Evolutionary conservation across 2,113 vertebrate species (phyloP).

Genomic region (Orientallactaga bullata): DNA sequence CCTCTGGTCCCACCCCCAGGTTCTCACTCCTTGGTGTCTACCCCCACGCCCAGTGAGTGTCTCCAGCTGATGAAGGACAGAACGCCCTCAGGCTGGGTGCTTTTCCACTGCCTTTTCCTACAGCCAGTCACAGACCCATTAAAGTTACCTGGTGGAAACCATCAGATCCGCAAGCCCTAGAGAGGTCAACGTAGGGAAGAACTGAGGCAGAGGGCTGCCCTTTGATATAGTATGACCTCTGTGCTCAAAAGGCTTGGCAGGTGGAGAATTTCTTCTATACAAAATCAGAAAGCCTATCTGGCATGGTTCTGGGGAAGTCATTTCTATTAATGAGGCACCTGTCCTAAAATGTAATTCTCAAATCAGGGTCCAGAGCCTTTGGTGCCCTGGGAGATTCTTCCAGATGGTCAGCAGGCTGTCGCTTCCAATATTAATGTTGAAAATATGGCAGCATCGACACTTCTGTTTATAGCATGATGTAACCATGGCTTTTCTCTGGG

Average conservation of each 20-base stretch:
- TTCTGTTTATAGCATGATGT: slow-evolving; percentile 45
- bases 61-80: slow-evolving; percentile 62
- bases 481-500: slow-evolving; percentile 38
- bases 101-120: not conserved
- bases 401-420: slow-evolving; percentile 78
- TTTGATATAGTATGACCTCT: not conserved
- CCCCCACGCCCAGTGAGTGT: not conserved
- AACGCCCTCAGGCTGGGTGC: not conserved
- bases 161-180: not conserved
- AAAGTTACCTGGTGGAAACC: not conserved
- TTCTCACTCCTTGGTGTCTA: slow-evolving; percentile 9
- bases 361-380: slow-evolving; percentile 64
- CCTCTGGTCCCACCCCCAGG: not conserved
- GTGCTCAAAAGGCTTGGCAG: not conserved
- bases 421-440: slow-evolving; percentile 60
- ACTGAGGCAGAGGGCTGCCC: not conserved
- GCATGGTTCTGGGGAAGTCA: slow-evolving; percentile 37
- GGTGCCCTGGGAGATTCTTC: slow-evolving; percentile 62
- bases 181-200: not conserved
- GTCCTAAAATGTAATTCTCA: slow-evolving; percentile 67
- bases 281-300: slow-evolving; percentile 43
- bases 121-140: rapidly evolving
- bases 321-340: slow-evolving; percentile 78
- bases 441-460: slow-evolving; percentile 48
- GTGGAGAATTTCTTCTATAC: not conserved